These are phyloP conservation scores for Nephrotoma appendiculata DNA, from an alignment of 2,888 invertebrate genomes.

Conservation along the genomic window DNA sequence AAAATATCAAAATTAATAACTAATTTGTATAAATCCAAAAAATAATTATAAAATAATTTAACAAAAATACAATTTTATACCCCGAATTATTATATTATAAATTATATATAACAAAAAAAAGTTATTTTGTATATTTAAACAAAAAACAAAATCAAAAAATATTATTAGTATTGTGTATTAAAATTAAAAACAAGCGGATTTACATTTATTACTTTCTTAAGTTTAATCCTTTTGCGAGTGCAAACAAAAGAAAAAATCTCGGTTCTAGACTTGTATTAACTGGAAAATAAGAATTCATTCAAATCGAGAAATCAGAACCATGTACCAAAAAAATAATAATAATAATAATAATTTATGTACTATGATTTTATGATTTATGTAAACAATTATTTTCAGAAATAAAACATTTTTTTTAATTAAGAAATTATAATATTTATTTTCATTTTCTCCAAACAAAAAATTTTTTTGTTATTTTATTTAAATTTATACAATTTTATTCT, in stretches of 20 bases:
- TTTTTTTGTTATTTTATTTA: background rate
- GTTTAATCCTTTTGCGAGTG: background rate
- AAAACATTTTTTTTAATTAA: background rate
- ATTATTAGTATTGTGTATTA: background rate
- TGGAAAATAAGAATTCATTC: background rate
- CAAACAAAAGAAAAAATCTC: too few relatives aligned
- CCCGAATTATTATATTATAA: background rate
- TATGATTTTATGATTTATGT: background rate
- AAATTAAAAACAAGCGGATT: background rate
- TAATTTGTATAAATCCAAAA: background rate
- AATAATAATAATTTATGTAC: background rate
- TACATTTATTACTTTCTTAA: background rate
- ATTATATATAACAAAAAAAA: background rate
- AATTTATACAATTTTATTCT: background rate
- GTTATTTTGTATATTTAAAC: background rate
- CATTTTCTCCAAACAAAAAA: background rate
- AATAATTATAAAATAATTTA: background rate
- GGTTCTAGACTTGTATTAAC: too few relatives aligned
- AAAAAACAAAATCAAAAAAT: background rate
- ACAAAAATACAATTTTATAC: background rate
- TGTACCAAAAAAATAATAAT: background rate
- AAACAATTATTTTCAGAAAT: background rate
- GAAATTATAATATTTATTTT: background rate
- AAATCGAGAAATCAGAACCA: background rate
- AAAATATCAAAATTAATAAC: background rate